Evolutionary conservation across 2,888 invertebrate species (phyloP), one percentile per base, ranked within the genome.

Genomic region (Calephelis perditalis): DNA sequence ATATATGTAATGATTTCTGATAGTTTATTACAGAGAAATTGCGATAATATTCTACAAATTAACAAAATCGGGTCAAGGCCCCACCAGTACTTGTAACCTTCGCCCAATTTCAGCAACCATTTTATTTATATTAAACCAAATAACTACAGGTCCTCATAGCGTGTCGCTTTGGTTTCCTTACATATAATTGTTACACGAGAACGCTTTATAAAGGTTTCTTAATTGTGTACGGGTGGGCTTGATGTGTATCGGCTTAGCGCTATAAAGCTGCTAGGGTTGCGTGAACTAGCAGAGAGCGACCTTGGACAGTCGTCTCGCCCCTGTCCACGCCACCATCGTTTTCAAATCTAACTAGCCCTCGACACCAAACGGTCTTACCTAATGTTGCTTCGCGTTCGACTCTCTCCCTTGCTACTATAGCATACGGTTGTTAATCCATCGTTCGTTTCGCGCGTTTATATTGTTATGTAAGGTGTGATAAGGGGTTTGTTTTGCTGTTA

Each of bases 291-390:
- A 66, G 79, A 84, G 85, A 84, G 69, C 82, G 88, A 88, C 89
- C 89, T 88, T 89, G 89, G 73, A 74, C 67, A 61, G 58, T 71
- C 75, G 75, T 77, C 79, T 74, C 78, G 76, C 75, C 74, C 73
- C 66, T 67, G 52, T 70, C 71, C 69, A 75, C 75, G 77, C 75
- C 71, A 72, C 72, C 72, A 70, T 69, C 74, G 77, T 78, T 79
- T 77, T 83, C 77, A 82, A 84, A 85, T 86, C 85, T 83, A 82
- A 87, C 81, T 86, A 87, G 87, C 86, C 81, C 78, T 68, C 78
- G 70, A 63, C 74, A 78, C 77, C 78, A 77, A 78, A 81, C 82
- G 82, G 88, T 71, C 70, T 79, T 78, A 84, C 74, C 73, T 86
- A 84, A 79, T 77, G 79, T 82, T 74, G 76, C 78, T 69, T 68